phyloP scores from a whole-genome alignment of 2,888 invertebrate species.

The Auanema sp. region DNA sequence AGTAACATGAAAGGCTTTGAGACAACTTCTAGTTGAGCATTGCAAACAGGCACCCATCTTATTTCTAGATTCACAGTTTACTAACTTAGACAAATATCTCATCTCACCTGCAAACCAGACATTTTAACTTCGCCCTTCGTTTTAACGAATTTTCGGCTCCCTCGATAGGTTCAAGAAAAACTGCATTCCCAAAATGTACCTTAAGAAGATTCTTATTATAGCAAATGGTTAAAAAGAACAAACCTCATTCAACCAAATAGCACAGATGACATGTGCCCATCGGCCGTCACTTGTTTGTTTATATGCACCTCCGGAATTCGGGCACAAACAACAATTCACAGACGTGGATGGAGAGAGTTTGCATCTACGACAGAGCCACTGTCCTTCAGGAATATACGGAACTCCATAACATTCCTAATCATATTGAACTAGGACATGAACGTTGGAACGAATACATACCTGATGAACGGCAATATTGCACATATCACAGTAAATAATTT shows the following conservation, averaged over 20 bases:
- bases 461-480: slow-evolving; percentile 98
- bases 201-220: slow-evolving; percentile 21
- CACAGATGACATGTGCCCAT: slow-evolving; percentile 99
- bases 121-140: slow-evolving; percentile 84
- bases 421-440: not conserved
- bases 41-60: slow-evolving; percentile 41
- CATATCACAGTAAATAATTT: slow-evolving; percentile 98
- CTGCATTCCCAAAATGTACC: slow-evolving; percentile 85
- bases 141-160: slow-evolving; percentile 68
- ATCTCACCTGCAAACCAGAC: slow-evolving; percentile 79
- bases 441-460: slow-evolving; percentile 49
- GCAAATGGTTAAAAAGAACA: slow-evolving; percentile 65
- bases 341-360: slow-evolving; percentile 89
- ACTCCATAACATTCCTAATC: slow-evolving; percentile 82
- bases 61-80: slow-evolving; percentile 27
- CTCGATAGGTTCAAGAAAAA: slow-evolving; percentile 83
- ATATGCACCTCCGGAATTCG: slow-evolving; percentile 95
- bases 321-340: slow-evolving; percentile 95
- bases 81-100: not conserved
- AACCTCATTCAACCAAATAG: slow-evolving; percentile 97
- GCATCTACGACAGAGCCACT: slow-evolving; percentile 94
- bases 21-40: slow-evolving; percentile 65
- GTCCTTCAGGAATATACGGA: slow-evolving; percentile 93
- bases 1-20: slow-evolving; percentile 91
- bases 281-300: slow-evolving; percentile 88